Evolutionary conservation across 2,888 invertebrate genomes (phyloP), one percentile per base, ranked within the genome.

Genomic region (Campoplex nolae): DNA sequence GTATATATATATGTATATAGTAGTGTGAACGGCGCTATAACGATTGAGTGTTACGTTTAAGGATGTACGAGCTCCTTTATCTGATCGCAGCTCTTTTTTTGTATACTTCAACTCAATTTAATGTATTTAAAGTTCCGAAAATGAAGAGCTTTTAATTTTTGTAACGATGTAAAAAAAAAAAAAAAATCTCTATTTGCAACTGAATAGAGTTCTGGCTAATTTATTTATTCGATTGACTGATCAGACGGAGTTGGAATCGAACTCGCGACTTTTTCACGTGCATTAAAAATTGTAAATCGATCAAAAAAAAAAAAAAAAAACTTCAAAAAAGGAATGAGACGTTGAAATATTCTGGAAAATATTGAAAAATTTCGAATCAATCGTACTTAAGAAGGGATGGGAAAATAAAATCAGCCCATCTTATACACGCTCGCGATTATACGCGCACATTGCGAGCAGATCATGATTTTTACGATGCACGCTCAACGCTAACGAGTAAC

Each of bases 381-480:
- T 78, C 65, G 48, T 62, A 18, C 48, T 23, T 54, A n/a, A 75
- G 35, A 45, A 65, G 7, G n/a, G 42, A 16, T n/a, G 8, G 32
- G 32, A 13, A 76, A 70, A 56, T 51, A 48, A 67, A 71, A 76
- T 83, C 74, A 79, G 65, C 32, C 62, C 68, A 83, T 35, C 67
- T 58, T 85, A 83, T 70, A 75, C 23, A 23, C 48, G 38, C 16
- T 77, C 73, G 67, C 88, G 88, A 90, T 82, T 82, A 82, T 70
- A 51, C n/a, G 23, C 18, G 67, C 35, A 83, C 67, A 65, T 71
- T 38, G 83, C 62, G 51, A 42, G 77, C 58, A 28, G 48, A 62
- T 77, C 68, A 81, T 91, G 93, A 93, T 94, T 94, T 94, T 94
- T 93, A 94, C 91, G 94, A 93, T 90, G 23, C 92, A 56, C 86